A percentile compares a stretch with the other conserved stretches of the same genome.
Conservation (phyloP, 1,140 invertebrate species). For the Drosophila truncata region DNA sequence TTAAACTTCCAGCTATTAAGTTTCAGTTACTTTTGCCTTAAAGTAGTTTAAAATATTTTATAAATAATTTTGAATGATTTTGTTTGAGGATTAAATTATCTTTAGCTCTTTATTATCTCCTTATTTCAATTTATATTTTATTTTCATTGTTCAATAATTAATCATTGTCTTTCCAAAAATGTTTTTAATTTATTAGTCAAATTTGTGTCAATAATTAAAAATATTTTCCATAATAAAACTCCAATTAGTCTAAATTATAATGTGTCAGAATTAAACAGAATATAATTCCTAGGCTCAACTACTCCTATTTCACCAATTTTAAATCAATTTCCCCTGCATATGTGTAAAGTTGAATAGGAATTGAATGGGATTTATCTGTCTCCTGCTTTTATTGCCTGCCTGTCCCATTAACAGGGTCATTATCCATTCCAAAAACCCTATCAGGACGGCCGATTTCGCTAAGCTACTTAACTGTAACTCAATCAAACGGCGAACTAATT, state of each 20-base stretch:
- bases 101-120: background rate
- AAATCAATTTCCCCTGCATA: conserved; percentile 8
- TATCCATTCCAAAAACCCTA: conserved; percentile 32
- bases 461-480: conserved; percentile 51
- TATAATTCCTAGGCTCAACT: background rate
- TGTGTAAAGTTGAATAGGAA: background rate
- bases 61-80: background rate
- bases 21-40: background rate
- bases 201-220: background rate
- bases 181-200: background rate
- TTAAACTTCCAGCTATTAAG: background rate
- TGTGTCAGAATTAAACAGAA: background rate
- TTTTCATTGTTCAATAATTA: background rate
- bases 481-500: conserved; percentile 63
- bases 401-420: conserved; percentile 29
- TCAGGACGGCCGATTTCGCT: conserved; percentile 26
- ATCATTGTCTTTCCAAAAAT: background rate
- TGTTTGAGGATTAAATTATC: background rate
- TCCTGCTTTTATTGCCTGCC: conserved; percentile 8
- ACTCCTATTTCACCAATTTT: background rate
- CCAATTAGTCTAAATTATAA: background rate
- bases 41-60: background rate
- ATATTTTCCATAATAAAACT: background rate
- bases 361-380: conserved; percentile 2
- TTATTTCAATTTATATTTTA: background rate